Base-by-base conservation (phyloP, 2,113 vertebrate genomes). In the Phoenicopterus ruber region DNA sequence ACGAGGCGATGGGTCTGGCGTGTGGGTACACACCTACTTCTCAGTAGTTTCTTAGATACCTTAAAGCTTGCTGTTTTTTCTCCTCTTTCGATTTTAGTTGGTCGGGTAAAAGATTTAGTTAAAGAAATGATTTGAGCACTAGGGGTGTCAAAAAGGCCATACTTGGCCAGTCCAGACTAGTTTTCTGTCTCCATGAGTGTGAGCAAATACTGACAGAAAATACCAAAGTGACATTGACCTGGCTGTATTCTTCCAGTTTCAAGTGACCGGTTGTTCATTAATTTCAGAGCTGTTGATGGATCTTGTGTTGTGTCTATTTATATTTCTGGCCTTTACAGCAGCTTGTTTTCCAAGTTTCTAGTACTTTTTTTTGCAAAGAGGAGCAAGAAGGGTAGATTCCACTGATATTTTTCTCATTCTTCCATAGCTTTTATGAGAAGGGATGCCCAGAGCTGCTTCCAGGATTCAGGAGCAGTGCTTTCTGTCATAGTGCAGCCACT, bases 281-380 rank as follows among this genome's bases (percentile, higher is more conserved):
- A 86, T 95, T 93, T 90, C 32, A 31, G 74, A 93, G 71, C 62
- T 95, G 74, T 54, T 82, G 81, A 57, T 95, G 57, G 66, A 38
- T 94, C 46, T 91, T 31, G 0, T 69, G 90, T 90, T 93, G 10
- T 36, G 13, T 67, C 78, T 85, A 8, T 88, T 67, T 79, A 0
- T 82, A 49, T 95, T 96, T 91, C 36, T 90, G 70, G 28, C 44
- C 84, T 90, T 69, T 69, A 61, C 17, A 69, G 40, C 25, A 28
- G 80, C 66, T 85, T 69, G 29, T 65, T 80, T 74, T 32, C 28
- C 0, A 18, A 42, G n/a, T 29, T 73, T 40, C 22, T 38, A 13
- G n/a, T 8, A 8, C 49, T 9, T 62, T 58, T 59, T 74, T 67
- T 69, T 49, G 31, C 52, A 24, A 80, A 86, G 47, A 83, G 52